Conservation (phyloP, 1,140 invertebrate genomes). For the Rhynchophorus ferrugineus region DNA sequence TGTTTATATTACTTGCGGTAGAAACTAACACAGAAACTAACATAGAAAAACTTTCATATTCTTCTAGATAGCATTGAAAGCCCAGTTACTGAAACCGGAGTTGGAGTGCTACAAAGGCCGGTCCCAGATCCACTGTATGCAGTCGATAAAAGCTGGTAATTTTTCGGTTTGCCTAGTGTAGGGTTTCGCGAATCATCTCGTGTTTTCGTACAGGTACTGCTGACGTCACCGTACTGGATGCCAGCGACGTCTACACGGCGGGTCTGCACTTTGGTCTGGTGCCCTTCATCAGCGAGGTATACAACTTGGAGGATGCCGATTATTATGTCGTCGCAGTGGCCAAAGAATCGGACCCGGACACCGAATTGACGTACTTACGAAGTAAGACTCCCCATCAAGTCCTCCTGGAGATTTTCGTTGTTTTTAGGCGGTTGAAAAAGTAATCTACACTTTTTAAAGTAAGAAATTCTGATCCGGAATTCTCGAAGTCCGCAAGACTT, state of each 20-base stretch:
- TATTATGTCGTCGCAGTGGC: conserved; percentile 94
- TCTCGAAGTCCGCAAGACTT: no score
- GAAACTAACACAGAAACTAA: not conserved
- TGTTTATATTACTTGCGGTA: conserved; percentile 2
- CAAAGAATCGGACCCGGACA: conserved; percentile 77
- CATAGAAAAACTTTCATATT: conserved; percentile 10
- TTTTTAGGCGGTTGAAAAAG: no score
- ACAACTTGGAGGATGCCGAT: conserved; percentile 73
- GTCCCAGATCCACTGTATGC: conserved; percentile 87
- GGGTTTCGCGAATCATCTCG: no score
- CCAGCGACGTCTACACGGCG: conserved; percentile 89
- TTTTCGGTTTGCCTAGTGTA: not conserved
- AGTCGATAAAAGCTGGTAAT: conserved; percentile 59
- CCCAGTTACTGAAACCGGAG: conserved; percentile 80
- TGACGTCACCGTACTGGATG: conserved; percentile 86
- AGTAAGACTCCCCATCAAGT: conserved; percentile 47
- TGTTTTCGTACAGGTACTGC: conserved; percentile 44
- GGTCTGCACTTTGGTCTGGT: conserved; percentile 72
- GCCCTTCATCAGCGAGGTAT: conserved; percentile 85
- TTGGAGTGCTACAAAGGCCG: conserved; percentile 78
- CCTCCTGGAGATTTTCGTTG: no score
- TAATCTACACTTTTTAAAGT: no score
- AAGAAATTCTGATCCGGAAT: no score
- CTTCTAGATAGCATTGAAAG: conserved; percentile 71
- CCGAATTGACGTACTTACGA: conserved; percentile 81